Conservation (phyloP, 92 coral and sea anemone species). For the Bergia sp. region DNA sequence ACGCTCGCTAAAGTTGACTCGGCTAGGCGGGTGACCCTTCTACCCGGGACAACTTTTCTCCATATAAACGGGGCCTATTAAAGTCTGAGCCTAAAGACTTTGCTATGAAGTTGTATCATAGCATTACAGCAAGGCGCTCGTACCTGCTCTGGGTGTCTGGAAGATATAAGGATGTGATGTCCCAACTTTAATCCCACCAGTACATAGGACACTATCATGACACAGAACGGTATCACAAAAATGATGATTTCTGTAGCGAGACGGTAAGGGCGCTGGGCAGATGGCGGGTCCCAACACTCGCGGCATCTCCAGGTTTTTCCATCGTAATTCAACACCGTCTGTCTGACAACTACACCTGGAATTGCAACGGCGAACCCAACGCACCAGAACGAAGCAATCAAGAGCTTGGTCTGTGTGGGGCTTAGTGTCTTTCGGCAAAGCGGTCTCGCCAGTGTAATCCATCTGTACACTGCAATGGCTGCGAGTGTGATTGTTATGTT, state of each 20-base stretch:
- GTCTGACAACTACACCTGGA: constrained; percentile 18
- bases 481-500: constrained; percentile 39
- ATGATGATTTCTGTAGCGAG: constrained; percentile 30
- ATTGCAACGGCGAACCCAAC: constrained; percentile 17
- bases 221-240: constrained; percentile 27
- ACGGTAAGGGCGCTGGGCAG: constrained; percentile 16
- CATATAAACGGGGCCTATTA: no score
- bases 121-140: background rate
- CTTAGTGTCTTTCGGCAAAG: constrained; percentile 8
- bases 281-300: constrained; percentile 26
- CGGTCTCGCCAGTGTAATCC: constrained; percentile 9
- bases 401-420: constrained; percentile 15
- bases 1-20: no score
- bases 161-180: background rate
- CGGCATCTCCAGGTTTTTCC: constrained; percentile 21
- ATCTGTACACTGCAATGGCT: constrained; percentile 33
- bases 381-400: constrained; percentile 29
- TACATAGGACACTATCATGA: constrained; percentile 26
- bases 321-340: constrained; percentile 15
- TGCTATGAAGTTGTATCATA: background rate
- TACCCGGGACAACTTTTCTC: no score
- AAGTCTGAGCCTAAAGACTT: no score
- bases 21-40: no score
- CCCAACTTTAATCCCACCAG: constrained; percentile 19
- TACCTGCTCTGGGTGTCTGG: constrained; percentile 25